A percentile compares a stretch with the other conserved stretches of the same genome.
phyloP scores from a whole-genome alignment of 2,797 vertebrate species.

The Siniperca scherzeri region DNA sequence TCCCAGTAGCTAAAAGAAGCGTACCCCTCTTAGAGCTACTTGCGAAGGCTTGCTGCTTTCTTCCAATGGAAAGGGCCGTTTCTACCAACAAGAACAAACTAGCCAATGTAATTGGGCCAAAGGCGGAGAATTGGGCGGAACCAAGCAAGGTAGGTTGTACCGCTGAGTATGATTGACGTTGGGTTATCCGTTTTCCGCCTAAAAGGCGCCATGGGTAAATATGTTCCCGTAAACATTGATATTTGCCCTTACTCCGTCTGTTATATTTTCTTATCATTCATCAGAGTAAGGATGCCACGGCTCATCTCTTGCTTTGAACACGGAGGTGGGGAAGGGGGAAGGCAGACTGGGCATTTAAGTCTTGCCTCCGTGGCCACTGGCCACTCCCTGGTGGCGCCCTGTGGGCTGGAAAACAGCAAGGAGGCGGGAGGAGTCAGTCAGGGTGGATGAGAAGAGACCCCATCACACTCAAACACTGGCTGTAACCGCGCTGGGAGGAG shows the following conservation, averaged over 20 bases:
- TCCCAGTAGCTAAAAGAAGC: conserved; percentile 41
- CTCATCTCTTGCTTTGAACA: background rate
- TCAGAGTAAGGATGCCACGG: fast-evolving
- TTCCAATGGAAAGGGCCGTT: conserved; percentile 68
- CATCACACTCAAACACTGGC: conserved; percentile 56
- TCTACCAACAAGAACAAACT: conserved; percentile 19
- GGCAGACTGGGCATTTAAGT: conserved; percentile 65
- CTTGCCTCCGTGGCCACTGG: conserved; percentile 82
- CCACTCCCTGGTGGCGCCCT: conserved; percentile 81
- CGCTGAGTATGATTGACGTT: conserved; percentile 76
- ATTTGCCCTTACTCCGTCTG: background rate
- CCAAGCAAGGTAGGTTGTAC: conserved; percentile 72
- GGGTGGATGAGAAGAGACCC: conserved; percentile 61
- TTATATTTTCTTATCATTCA: background rate
- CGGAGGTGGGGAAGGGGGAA: conserved; percentile 43
- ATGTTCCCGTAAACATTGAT: background rate
- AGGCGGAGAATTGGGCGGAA: conserved; percentile 62
- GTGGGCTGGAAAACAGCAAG: conserved; percentile 70
- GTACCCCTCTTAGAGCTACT: conserved; percentile 33
- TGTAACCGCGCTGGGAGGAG: conserved; percentile 73
- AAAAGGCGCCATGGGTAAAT: conserved; percentile 72
- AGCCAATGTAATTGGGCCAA: conserved; percentile 62
- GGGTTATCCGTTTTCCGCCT: conserved; percentile 74
- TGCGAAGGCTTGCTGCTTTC: conserved; percentile 54
- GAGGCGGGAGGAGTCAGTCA: conserved; percentile 73